Evolutionary conservation across 2,888 invertebrate genomes (phyloP).

Genomic region (Euplexia lucipara): DNA sequence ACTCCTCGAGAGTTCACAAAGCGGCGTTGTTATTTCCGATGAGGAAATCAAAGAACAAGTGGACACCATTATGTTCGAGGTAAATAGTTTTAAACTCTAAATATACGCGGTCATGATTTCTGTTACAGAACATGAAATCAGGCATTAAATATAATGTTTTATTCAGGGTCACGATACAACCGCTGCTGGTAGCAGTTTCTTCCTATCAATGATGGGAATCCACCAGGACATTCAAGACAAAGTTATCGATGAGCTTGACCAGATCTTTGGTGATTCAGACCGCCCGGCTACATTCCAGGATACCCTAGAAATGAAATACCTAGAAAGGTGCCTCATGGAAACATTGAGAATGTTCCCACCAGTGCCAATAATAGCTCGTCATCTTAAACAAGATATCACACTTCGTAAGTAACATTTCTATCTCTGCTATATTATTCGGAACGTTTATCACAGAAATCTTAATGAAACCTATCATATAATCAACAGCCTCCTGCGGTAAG

Average conservation of each 20-base stretch:
- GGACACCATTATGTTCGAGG: slow-evolving; percentile 97
- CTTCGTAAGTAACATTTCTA: slow-evolving; percentile 88
- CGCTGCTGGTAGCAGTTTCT: slow-evolving; percentile 95
- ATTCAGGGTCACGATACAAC: slow-evolving; percentile 95
- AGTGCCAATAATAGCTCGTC: slow-evolving; percentile 94
- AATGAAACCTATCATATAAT: slow-evolving; percentile 12
- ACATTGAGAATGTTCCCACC: slow-evolving; percentile 95
- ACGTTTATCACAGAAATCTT: not conserved
- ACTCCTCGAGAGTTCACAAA: slow-evolving; percentile 94
- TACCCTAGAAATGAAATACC: slow-evolving; percentile 96
- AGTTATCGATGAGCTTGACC: slow-evolving; percentile 93
- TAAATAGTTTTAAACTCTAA: slow-evolving; percentile 71
- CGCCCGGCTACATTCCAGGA: slow-evolving; percentile 95
- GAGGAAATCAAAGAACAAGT: slow-evolving; percentile 96
- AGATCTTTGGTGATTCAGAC: slow-evolving; percentile 94
- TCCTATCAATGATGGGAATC: slow-evolving; percentile 94
- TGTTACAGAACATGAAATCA: slow-evolving; percentile 35
- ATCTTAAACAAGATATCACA: slow-evolving; percentile 93
- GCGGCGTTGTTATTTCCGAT: slow-evolving; percentile 93
- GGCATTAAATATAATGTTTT: slow-evolving; percentile 34
- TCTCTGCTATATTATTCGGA: not conserved
- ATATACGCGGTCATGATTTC: slow-evolving; percentile 11
- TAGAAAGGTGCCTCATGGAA: slow-evolving; percentile 95
- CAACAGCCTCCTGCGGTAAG: slow-evolving; percentile 91
- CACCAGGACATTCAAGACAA: slow-evolving; percentile 94